A percentile compares a stretch with the other conserved stretches of the same genome.
Evolutionary conservation across 2,113 vertebrate genomes (phyloP).

Genomic region (Sylvietta virens): DNA sequence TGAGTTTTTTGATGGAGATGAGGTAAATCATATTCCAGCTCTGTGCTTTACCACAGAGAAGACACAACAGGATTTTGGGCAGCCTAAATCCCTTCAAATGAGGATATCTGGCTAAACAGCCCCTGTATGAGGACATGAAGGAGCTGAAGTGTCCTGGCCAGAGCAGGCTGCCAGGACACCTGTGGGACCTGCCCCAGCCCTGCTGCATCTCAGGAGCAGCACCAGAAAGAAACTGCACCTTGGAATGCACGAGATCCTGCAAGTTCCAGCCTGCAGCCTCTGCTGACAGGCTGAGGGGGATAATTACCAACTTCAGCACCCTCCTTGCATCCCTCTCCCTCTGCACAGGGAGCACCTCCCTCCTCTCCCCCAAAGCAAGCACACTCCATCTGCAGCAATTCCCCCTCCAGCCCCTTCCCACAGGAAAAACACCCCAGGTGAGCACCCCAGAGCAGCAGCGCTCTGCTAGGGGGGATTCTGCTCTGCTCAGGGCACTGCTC

Average conservation of each 20-base stretch:
- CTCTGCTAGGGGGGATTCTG: accelerated
- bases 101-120: accelerated
- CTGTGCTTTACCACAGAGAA: background rate
- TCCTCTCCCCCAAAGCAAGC: background rate
- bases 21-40: background rate
- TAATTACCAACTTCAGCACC: background rate
- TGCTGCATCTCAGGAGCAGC: background rate
- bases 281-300: background rate
- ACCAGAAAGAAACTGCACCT: background rate
- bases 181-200: background rate
- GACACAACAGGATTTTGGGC: background rate
- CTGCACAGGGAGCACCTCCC: background rate
- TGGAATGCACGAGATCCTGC: background rate
- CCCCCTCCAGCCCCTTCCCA: background rate
- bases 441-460: background rate
- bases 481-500: background rate
- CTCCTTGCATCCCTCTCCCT: background rate
- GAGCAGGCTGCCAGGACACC: background rate
- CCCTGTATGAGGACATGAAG: too few species aligned
- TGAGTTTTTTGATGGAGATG: accelerated
- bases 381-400: background rate
- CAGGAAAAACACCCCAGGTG: background rate
- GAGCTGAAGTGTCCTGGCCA: background rate
- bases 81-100: background rate
- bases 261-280: background rate